A percentile compares a stretch with the other conserved stretches of the same genome.
Conservation (phyloP, 2,888 invertebrate species). For the Pristionchus arcanus region DNA sequence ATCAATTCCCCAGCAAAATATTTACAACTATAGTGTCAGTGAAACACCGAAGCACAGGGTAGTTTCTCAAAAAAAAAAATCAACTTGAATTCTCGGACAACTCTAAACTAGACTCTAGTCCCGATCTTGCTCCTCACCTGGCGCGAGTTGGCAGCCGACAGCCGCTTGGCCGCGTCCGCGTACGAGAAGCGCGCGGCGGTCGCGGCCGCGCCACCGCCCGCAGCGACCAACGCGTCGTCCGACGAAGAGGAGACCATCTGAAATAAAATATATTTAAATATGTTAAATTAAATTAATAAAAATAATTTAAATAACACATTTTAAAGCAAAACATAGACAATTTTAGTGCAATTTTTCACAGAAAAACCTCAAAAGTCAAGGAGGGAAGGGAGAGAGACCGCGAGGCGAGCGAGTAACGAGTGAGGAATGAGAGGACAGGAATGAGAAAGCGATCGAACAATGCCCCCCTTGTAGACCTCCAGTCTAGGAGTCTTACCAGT, state of each 20-base stretch:
- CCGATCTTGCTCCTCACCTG: neutral
- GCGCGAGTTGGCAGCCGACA: slow-evolving; percentile 47
- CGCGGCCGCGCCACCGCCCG: slow-evolving; percentile 11
- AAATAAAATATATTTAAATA: neutral
- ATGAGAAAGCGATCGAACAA: neutral
- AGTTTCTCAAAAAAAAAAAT: neutral
- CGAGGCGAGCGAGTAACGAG: neutral
- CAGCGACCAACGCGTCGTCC: slow-evolving; percentile 10
- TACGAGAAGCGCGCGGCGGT: slow-evolving; percentile 48
- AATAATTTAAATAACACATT: neutral
- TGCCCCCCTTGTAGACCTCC: too few relatives aligned
- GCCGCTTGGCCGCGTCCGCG: slow-evolving; percentile 55
- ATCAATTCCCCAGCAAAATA: too few relatives aligned
- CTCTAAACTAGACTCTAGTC: neutral
- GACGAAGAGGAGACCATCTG: slow-evolving; percentile 52
- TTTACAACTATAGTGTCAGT: too few relatives aligned
- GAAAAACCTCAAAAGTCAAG: neutral
- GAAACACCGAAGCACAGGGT: neutral
- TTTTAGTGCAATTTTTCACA: neutral
- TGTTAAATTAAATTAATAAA: neutral
- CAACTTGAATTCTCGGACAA: neutral
- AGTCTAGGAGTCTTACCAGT: neutral
- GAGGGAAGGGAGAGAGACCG: neutral
- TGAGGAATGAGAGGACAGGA: neutral
- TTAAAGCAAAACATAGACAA: neutral